These are phyloP conservation scores for Leptothorax acervorum DNA, from an alignment of 2,888 invertebrate species.

Conservation along the genomic window DNA sequence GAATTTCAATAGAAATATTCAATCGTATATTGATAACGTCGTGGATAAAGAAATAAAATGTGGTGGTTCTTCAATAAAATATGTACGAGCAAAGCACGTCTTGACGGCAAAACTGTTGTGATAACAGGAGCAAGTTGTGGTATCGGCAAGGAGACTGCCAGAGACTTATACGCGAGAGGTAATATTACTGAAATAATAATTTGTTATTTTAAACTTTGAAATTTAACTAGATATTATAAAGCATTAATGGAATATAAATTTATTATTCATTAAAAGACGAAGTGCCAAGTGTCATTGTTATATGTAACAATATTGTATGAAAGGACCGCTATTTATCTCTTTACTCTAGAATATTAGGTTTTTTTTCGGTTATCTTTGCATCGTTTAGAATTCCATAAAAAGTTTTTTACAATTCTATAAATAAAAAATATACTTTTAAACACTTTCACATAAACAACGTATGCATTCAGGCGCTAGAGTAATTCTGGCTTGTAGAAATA, in stretches of 20 bases:
- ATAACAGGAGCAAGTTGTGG: slow-evolving; percentile 85
- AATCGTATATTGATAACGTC: too few species aligned
- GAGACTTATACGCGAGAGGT: slow-evolving; percentile 83
- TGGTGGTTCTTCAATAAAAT: slow-evolving; percentile 77
- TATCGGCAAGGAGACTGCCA: slow-evolving; percentile 82
- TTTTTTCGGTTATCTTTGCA: background rate
- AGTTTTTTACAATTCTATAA: background rate
- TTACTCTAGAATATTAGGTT: too few species aligned
- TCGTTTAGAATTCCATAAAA: too few species aligned
- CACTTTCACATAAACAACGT: background rate
- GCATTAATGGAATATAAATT: background rate
- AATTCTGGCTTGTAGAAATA: slow-evolving; percentile 87
- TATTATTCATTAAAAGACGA: background rate
- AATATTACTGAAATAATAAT: slow-evolving; percentile 15
- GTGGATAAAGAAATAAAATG: slow-evolving; percentile 65
- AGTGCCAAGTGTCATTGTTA: background rate
- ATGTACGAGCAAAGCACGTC: slow-evolving; percentile 85
- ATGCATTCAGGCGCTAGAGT: slow-evolving; percentile 78
- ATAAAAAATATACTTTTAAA: background rate
- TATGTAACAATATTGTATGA: background rate
- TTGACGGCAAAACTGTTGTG: slow-evolving; percentile 80
- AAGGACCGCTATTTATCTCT: background rate
- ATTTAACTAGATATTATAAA: background rate
- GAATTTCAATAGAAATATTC: too few species aligned
- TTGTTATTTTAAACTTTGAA: background rate